phyloP scores from a whole-genome alignment of 2,797 vertebrate genomes.

The Coccyzus lansbergi region DNA sequence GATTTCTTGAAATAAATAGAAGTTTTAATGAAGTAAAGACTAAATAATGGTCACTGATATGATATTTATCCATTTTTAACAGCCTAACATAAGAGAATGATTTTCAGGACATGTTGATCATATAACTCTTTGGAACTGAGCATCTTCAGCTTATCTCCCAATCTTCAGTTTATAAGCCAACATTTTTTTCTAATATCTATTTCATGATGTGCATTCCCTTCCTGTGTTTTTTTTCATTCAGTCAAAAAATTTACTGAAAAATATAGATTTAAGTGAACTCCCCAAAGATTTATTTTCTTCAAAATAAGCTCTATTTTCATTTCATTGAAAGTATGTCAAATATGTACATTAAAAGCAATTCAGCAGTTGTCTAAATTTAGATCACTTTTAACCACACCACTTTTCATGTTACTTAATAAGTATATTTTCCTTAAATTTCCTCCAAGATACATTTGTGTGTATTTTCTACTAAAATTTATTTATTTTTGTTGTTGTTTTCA shows the following conservation, averaged over 20 bases:
- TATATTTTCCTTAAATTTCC: neutral
- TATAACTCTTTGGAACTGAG: neutral
- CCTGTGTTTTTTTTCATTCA: neutral
- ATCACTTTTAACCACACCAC: rapidly evolving
- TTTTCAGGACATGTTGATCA: neutral
- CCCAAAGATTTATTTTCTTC: neutral
- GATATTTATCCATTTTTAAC: neutral
- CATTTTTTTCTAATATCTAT: neutral
- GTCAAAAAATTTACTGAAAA: neutral
- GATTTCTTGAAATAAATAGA: neutral
- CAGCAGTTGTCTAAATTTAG: neutral
- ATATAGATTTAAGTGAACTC: neutral
- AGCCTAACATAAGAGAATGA: neutral
- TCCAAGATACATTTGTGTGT: neutral
- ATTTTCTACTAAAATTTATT: neutral
- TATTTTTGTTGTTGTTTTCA: neutral
- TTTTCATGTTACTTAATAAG: neutral
- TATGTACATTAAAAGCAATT: neutral
- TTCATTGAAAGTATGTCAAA: neutral
- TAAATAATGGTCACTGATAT: neutral
- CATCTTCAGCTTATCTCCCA: neutral
- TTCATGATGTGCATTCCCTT: neutral
- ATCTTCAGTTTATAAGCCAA: neutral
- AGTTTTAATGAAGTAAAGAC: neutral
- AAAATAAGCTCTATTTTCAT: neutral